Evolutionary conservation across 2,888 invertebrate genomes (phyloP), one percentile per base, ranked within the genome.

Genomic region (Drosophila stalkeri): DNA sequence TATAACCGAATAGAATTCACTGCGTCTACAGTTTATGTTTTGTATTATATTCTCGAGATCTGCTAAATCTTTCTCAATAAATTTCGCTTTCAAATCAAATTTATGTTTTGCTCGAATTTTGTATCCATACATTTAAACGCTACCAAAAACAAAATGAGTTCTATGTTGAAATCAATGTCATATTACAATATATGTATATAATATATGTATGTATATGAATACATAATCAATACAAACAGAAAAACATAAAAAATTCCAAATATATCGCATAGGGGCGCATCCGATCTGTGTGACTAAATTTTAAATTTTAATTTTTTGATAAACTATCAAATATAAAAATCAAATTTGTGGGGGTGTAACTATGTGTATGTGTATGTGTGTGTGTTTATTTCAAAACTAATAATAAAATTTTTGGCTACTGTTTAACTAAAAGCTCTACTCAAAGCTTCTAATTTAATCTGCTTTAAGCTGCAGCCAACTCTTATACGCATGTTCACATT

Each of bases 191-290:
- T 54, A 62, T 39, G 20, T 52, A 35, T 14, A 52, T 23, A 37
- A 27, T 41, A 41, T 56, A 31, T 41, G 3, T 39, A 41, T 39
- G 3, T 41, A n/a, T 49, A 59, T 37, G 37, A 37, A 56, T 51
- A 66, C 61, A 64, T 61, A 66, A 52, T 51, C 59, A 65, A 82
- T 74, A 83, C 89, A 73, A 70, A 90, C 89, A 73, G 64, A 71
- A 75, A 35, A 82, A 73, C 41, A 76, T 39, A 71, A 72, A 64
- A 35, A 71, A 54, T 56, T 54, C 63, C 75, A 69, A 75, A 72
- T 70, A 70, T 66, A 37, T 67, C 68, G 52, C 65, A 88, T 65
- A 39, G 64, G 54, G 27, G 61, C 59, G 67, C 82, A 77, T 77
- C 67, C 64, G 66, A 55, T 55, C 14, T 49, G 39, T 61, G 44